Evolutionary conservation across 2,113 vertebrate genomes (phyloP).

Genomic region (Azemiops feae): DNA sequence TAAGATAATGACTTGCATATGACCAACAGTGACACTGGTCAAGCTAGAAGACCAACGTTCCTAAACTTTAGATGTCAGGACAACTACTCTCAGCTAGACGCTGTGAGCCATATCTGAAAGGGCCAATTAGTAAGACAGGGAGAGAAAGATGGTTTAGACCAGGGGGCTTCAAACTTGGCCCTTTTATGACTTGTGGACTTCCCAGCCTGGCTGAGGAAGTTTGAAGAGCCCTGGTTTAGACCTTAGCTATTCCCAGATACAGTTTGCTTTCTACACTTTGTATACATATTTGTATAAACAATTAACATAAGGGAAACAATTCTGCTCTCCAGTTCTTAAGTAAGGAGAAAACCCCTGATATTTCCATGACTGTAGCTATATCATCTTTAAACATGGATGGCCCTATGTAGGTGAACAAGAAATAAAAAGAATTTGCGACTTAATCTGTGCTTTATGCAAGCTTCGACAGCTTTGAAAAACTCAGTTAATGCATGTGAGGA

Average conservation of each 20-base stretch:
- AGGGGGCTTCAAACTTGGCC: no score
- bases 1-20: background rate
- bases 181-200: no score
- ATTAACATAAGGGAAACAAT: background rate
- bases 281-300: slow-evolving; percentile 20
- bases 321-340: background rate
- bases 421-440: slow-evolving; percentile 48
- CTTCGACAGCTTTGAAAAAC: slow-evolving; percentile 42
- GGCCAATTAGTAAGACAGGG: background rate
- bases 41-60: background rate
- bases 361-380: slow-evolving; percentile 55
- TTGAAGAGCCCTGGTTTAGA: background rate
- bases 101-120: background rate
- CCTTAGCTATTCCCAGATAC: background rate
- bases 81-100: background rate
- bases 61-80: background rate
- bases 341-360: slow-evolving; percentile 10
- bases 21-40: background rate
- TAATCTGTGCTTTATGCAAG: slow-evolving; percentile 56
- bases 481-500: slow-evolving; percentile 41
- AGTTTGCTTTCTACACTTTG: background rate
- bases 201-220: no score
- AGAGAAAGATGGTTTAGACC: background rate
- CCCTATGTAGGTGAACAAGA: slow-evolving; percentile 42
- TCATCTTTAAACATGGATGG: slow-evolving; percentile 54